Percentiles rank a stretch among this genome's conserved stretches.
Conservation (phyloP, 2,888 invertebrate genomes). For the Leucozona laternaria region DNA sequence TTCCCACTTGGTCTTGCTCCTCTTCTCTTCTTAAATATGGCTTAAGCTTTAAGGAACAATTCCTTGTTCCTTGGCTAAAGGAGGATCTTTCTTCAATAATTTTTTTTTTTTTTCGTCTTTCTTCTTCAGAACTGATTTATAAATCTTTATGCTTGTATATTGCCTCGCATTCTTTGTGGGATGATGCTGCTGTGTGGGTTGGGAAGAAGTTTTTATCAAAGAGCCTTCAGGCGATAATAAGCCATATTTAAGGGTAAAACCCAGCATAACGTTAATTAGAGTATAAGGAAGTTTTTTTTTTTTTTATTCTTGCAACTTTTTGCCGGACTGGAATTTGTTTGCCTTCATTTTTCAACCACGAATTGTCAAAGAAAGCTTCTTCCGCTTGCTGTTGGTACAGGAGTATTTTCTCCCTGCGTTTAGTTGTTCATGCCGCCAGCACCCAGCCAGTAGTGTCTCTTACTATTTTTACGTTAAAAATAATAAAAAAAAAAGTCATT, state of each 20-base stretch:
- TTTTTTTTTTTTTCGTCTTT: neutral
- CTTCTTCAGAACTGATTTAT: constrained; percentile 56
- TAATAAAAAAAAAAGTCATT: constrained; percentile 49
- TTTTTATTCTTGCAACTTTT: constrained; percentile 1
- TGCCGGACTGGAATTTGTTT: constrained; percentile 10
- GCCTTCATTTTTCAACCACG: constrained; percentile 25
- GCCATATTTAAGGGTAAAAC: constrained; percentile 67
- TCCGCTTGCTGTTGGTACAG: neutral
- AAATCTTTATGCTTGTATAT: constrained; percentile 67
- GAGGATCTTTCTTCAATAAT: constrained; percentile 20
- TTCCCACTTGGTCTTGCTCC: constrained; percentile 37
- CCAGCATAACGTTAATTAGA: constrained; percentile 72
- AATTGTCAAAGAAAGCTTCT: constrained; percentile 58
- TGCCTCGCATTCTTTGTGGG: constrained; percentile 54
- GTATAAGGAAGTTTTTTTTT: constrained; percentile 59
- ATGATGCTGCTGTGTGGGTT: constrained; percentile 11
- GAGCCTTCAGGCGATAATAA: constrained; percentile 65
- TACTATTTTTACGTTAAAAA: constrained; percentile 41
- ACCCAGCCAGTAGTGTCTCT: constrained; percentile 29
- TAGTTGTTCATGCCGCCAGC: constrained; percentile 9
- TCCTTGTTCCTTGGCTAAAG: neutral
- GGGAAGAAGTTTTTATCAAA: constrained; percentile 61
- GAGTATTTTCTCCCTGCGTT: constrained; percentile 18
- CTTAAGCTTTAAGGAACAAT: constrained; percentile 16
- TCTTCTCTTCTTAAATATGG: constrained; percentile 19